A percentile compares a stretch with the other conserved stretches of the same genome.
These are phyloP conservation scores for Helicoverpa assulta DNA, from an alignment of 2,888 invertebrate genomes.

Conservation along the genomic window DNA sequence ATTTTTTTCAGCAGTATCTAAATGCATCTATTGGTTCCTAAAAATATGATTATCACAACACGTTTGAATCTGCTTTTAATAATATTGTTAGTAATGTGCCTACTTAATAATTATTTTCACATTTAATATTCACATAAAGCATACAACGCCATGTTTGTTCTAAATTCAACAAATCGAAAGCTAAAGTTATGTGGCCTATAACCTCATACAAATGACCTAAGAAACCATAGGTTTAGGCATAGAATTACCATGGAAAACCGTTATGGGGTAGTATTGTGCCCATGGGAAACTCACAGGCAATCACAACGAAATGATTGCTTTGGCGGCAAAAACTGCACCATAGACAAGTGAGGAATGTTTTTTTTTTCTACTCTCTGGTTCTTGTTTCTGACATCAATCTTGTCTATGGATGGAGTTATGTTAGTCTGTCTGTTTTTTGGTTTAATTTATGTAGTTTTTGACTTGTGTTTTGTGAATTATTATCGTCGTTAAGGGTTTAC, in stretches of 20 bases:
- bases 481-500: conserved; percentile 5
- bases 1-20: too few relatives aligned
- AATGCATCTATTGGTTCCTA: too few relatives aligned
- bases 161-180: not conserved
- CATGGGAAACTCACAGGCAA: conserved; percentile 66
- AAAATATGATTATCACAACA: too few relatives aligned
- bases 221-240: conserved; percentile 46
- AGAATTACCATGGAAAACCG: conserved; percentile 56
- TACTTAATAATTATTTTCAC: too few relatives aligned
- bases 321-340: conserved; percentile 56
- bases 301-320: conserved; percentile 70
- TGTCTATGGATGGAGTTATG: conserved; percentile 19
- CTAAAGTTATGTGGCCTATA: not conserved
- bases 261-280: conserved; percentile 41
- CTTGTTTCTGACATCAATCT: conserved; percentile 44
- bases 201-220: conserved; percentile 3
- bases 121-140: too few relatives aligned
- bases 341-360: conserved; percentile 30
- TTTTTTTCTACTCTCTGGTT: conserved; percentile 40
- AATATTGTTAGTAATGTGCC: too few relatives aligned
- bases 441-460: conserved; percentile 17
- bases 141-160: not conserved
- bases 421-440: conserved; percentile 5
- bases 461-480: conserved; percentile 23
- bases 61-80: too few relatives aligned